A percentile compares a stretch with the other conserved stretches of the same genome.
Evolutionary conservation across 2,888 invertebrate genomes (phyloP).

Genomic region (Ophioninae sp.): DNA sequence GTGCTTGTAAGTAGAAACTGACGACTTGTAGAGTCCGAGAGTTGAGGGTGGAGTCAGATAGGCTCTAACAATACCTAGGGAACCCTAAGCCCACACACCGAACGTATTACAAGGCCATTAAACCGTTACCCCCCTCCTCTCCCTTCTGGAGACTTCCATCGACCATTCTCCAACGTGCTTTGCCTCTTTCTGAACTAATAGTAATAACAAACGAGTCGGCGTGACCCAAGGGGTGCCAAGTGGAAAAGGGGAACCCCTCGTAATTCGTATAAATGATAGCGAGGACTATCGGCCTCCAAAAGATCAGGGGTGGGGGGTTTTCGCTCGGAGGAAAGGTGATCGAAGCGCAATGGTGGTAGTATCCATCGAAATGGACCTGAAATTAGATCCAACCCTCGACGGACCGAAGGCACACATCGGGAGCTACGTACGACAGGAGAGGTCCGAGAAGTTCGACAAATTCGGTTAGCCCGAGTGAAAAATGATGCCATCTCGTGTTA

Average conservation of each 20-base stretch:
- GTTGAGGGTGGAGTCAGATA: conserved; percentile 6
- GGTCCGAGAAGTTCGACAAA: conserved; percentile 79
- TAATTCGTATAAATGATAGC: conserved; percentile 81
- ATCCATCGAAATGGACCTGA: conserved; percentile 79
- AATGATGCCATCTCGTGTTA: conserved; percentile 72
- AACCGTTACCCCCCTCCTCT: conserved; percentile 47
- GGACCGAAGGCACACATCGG: conserved; percentile 44
- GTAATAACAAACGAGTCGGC: conserved; percentile 70
- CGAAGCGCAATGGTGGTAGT: conserved; percentile 58
- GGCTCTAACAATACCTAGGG: conserved; percentile 39
- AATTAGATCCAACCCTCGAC: conserved; percentile 79
- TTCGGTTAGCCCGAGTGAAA: conserved; percentile 80
- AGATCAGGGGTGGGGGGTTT: conserved; percentile 51
- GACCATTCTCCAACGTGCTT: too few species aligned
- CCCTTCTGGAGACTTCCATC: too few species aligned
- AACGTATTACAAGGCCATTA: conserved; percentile 67
- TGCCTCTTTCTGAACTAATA: conserved; percentile 63
- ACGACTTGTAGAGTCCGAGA: conserved; percentile 37
- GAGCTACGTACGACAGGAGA: conserved; percentile 65
- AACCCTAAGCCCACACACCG: conserved; percentile 42
- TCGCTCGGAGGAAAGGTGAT: conserved; percentile 18
- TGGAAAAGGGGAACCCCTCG: conserved; percentile 69
- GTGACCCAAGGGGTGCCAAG: conserved; percentile 64
- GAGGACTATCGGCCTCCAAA: conserved; percentile 69
- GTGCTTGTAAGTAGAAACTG: conserved; percentile 41